These are phyloP conservation scores for Erannis defoliaria DNA, from an alignment of 2,888 invertebrate genomes.

Conservation along the genomic window DNA sequence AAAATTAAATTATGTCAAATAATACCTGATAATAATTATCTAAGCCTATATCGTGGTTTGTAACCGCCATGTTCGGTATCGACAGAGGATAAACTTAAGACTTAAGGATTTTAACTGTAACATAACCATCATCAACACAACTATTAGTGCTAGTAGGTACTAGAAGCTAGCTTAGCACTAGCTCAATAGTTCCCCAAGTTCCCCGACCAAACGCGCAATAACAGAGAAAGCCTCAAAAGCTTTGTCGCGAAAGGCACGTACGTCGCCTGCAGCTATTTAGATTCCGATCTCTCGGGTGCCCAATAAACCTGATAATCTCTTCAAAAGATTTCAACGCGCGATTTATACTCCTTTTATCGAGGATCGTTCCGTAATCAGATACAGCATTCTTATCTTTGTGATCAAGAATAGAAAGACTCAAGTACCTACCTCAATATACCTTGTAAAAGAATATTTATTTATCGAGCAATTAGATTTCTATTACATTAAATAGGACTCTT, in stretches of 20 bases:
- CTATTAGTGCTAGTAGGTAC: constrained; percentile 17
- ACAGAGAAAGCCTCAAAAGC: constrained; percentile 60
- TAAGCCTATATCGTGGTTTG: too few species aligned
- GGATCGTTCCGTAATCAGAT: constrained; percentile 52
- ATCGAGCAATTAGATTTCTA: constrained; percentile 7
- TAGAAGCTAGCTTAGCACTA: neutral
- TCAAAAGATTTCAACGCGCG: constrained; percentile 65
- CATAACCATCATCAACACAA: too few species aligned
- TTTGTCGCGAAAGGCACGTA: constrained; percentile 65
- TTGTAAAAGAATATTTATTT: constrained; percentile 6
- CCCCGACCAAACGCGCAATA: constrained; percentile 42
- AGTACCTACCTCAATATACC: constrained; percentile 24
- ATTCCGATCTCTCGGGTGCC: constrained; percentile 65
- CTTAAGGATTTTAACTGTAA: too few species aligned
- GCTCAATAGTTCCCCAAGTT: constrained; percentile 15
- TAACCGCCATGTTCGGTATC: too few species aligned
- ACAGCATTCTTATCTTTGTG: constrained; percentile 38
- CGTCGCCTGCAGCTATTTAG: constrained; percentile 64
- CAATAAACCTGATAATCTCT: constrained; percentile 68
- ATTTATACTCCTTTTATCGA: constrained; percentile 51
- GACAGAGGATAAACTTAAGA: too few species aligned
- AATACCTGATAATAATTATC: too few species aligned
- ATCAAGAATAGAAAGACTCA: constrained; percentile 37
- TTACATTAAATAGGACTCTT: constrained; percentile 1
- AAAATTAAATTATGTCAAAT: too few species aligned